Base-by-base conservation (phyloP, 2,113 vertebrate genomes). In the Chelonoidis abingdonii region DNA sequence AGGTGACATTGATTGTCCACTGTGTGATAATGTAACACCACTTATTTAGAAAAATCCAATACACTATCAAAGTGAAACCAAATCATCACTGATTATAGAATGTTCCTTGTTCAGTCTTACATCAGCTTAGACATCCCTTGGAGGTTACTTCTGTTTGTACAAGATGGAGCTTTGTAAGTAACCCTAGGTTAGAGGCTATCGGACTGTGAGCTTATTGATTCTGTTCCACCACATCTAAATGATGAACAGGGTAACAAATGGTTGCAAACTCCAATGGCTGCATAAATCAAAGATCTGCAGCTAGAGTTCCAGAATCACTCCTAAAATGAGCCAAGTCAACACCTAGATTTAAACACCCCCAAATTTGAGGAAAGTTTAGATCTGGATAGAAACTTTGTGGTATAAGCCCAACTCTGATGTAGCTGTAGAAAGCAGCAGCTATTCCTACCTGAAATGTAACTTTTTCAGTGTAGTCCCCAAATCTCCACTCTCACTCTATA, bases 211-310 rank as follows among this genome's bases (percentile, higher is more conserved):
- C 19, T 84, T 25, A 29, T 49, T 10, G 4, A 81, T 72, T 80
- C 38, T 72, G 47, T 92, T 86, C 90, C 84, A 53, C 56, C 78
- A 79, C 78, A 52, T 35, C 2, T 44, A 89, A 94, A 1, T 8
- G 59, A 81, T 47, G n/a, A 89, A 83, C 6, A 19, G 50, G 86
- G 10, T 21, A 29, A 31, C 0, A 0, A 57, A 17, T 78, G 49
- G 29, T 35, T 80, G 62, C 80, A 88, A 90, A 80, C 65, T 72
- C 90, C 49, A 93, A 84, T 44, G 89, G 93, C 57, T 87, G 57
- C 79, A 10, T 11, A 88, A 88, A 89, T 38, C 38, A 80, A 89
- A 89, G 50, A 88, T 4, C 56, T 80, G 29, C 50, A 92, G 35
- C n/a, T 85, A 69, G 81, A 78, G 85, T 95, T 93, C 80, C 72